phyloP scores from a whole-genome alignment of 2,888 invertebrate species.

The Aleiodes testaceus region DNA sequence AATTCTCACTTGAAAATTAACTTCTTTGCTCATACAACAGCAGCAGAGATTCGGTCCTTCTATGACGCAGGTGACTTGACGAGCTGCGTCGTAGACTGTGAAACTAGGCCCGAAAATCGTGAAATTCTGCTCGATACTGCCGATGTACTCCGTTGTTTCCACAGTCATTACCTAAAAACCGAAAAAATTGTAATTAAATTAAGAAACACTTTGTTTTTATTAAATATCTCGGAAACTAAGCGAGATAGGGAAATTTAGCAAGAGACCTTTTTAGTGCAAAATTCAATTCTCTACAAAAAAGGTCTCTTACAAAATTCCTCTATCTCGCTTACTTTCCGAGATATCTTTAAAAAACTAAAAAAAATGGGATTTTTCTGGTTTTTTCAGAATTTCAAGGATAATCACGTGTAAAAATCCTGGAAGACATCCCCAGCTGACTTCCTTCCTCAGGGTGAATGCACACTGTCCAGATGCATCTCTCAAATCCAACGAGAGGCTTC shows the following conservation, averaged over 20 bases:
- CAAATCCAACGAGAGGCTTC: slow-evolving; percentile 86
- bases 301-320: too few species aligned
- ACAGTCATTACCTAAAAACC: slow-evolving; percentile 60
- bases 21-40: slow-evolving; percentile 77
- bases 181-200: slow-evolving; percentile 5
- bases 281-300: too few species aligned
- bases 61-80: slow-evolving; percentile 80
- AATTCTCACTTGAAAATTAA: slow-evolving; percentile 76
- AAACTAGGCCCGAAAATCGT: slow-evolving; percentile 80
- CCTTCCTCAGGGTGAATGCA: slow-evolving; percentile 79
- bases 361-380: neutral
- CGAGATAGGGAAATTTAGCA: too few species aligned
- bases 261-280: too few species aligned
- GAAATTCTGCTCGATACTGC: slow-evolving; percentile 81
- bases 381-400: neutral
- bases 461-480: slow-evolving; percentile 89
- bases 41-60: slow-evolving; percentile 82
- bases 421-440: slow-evolving; percentile 59
- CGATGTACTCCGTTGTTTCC: slow-evolving; percentile 76
- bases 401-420: slow-evolving; percentile 62
- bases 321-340: too few species aligned
- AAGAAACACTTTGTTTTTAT: too few species aligned
- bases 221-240: too few species aligned
- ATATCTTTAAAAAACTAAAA: too few species aligned
- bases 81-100: slow-evolving; percentile 79